Percentiles rank a stretch among this genome's conserved stretches.
These are phyloP conservation scores for Oligia latruncula DNA, from an alignment of 2,888 invertebrate genomes.

Conservation along the genomic window DNA sequence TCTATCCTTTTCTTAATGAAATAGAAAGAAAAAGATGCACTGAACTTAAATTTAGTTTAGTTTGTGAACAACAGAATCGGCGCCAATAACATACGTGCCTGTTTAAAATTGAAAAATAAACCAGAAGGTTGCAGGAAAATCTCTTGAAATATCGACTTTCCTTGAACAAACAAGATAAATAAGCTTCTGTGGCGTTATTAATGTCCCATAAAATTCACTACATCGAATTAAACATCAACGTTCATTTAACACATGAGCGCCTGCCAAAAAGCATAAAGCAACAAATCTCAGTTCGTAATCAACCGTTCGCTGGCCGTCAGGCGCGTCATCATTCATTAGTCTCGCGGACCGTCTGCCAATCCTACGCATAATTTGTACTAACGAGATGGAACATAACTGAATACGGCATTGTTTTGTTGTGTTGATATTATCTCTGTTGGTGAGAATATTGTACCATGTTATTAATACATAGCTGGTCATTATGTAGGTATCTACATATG, in stretches of 20 bases:
- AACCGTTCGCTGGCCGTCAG: constrained; percentile 56
- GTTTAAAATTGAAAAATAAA: background rate
- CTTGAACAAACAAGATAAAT: background rate
- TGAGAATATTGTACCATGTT: constrained; percentile 17
- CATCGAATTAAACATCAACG: background rate
- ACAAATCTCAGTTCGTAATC: constrained; percentile 59
- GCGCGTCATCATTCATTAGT: constrained; percentile 64
- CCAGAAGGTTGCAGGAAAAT: no score
- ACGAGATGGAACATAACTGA: constrained; percentile 45
- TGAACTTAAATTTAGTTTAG: no score
- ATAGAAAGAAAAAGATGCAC: no score
- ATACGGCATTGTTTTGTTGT: constrained; percentile 40
- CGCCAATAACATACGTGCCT: background rate
- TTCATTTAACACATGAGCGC: constrained; percentile 29
- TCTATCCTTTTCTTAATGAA: no score
- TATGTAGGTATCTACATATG: background rate
- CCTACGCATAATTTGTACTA: constrained; percentile 62
- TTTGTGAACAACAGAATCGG: no score
- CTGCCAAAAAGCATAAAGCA: constrained; percentile 60
- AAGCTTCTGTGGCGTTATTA: background rate
- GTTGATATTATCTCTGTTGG: constrained; percentile 47
- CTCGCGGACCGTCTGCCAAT: constrained; percentile 45
- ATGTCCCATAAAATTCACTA: background rate
- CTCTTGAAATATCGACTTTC: background rate
- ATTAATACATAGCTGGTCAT: constrained; percentile 7